Percentiles rank a stretch among this genome's conserved stretches.
These are phyloP conservation scores for Actinostola sp. DNA, from an alignment of 92 coral and sea anemone genomes.

Conservation along the genomic window DNA sequence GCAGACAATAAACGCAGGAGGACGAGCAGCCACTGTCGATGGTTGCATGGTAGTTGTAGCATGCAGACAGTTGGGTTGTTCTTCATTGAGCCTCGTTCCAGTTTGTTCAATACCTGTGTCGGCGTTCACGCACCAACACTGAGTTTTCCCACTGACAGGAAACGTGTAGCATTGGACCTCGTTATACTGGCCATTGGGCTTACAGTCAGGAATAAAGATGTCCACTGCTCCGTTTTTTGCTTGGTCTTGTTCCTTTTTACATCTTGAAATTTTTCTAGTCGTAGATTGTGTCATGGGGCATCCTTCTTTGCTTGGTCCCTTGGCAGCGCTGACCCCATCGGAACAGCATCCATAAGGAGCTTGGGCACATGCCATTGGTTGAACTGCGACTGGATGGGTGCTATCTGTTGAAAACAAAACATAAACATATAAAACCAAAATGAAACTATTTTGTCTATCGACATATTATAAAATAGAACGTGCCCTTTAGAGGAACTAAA, in stretches of 20 bases:
- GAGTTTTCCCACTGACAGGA: slow-evolving; percentile 58
- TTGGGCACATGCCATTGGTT: slow-evolving; percentile 56
- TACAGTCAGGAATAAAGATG: slow-evolving; percentile 80
- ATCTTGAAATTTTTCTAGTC: slow-evolving; percentile 35
- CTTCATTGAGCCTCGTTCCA: slow-evolving; percentile 63
- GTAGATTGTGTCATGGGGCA: slow-evolving; percentile 45
- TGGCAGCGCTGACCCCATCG: slow-evolving; percentile 74
- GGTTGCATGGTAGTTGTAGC: slow-evolving; percentile 23
- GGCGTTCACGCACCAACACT: slow-evolving; percentile 92
- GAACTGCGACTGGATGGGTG: slow-evolving; percentile 33
- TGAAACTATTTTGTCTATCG: no score
- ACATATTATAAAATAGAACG: no score
- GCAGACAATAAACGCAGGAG: slow-evolving; percentile 62
- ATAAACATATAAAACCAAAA: no score
- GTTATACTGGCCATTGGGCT: slow-evolving; percentile 64
- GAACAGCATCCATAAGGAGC: slow-evolving; percentile 88
- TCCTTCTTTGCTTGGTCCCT: slow-evolving; percentile 87
- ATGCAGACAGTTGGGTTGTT: slow-evolving; percentile 57
- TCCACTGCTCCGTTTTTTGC: slow-evolving; percentile 60
- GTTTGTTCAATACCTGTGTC: slow-evolving; percentile 73
- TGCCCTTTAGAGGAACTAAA: no score
- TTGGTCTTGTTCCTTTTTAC: slow-evolving; percentile 52
- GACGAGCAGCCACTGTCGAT: slow-evolving; percentile 38
- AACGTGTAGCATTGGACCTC: slow-evolving; percentile 81
- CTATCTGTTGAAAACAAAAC: slow-evolving; percentile 27